Base-by-base conservation (phyloP, 2,797 vertebrate species). In the Myotis findleyi region DNA sequence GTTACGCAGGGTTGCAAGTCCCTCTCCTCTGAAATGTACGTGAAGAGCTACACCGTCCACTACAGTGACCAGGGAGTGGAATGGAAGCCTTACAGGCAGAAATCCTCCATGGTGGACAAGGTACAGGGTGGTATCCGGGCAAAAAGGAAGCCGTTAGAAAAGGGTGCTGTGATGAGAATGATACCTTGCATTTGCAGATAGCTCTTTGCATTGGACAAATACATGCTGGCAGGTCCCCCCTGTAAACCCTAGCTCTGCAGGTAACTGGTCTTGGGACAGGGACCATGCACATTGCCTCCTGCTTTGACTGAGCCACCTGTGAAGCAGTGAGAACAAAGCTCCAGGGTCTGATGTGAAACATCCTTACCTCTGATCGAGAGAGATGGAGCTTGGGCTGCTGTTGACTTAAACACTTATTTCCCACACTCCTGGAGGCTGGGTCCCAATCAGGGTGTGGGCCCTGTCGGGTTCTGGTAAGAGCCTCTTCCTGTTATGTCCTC, bases 1-100 rank as follows among this genome's bases (percentile, higher is more conserved):
- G 72, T 99, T 62, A 99, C 99, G 0, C 99, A 99, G 95, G 99
- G 99, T 0, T 99, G 99, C 94, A 99, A 98, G 66, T 98, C 98
- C 8, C 0, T 99, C 33, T 95, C 98, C 30, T 96, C 92, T 30
- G 99, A 99, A 97, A 99, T 99, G 99, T 99, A 98, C 20, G 99
- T 99, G 94, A 98, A 97, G 57, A 98, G 98, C 80, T 99, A 99
- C 83, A 16, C 91, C 82, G 97, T 99, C 89, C 97, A 98, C 79
- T 99, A 99, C 98, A 99, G 99, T 2, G 33, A 99, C 3, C 97
- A 99, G 4, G 99, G 99, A 7, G 97, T 97, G 0, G 95, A 96
- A 51, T 99, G 99, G 99, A 99, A 62, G 25, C 95, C 98, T 33
- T 99, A 99, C 96, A 98, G 97, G 2, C 98, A 99, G 3, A 98